Evolutionary conservation across 2,797 vertebrate genomes (phyloP).

Genomic region (Synaphobranchus kaupii): DNA sequence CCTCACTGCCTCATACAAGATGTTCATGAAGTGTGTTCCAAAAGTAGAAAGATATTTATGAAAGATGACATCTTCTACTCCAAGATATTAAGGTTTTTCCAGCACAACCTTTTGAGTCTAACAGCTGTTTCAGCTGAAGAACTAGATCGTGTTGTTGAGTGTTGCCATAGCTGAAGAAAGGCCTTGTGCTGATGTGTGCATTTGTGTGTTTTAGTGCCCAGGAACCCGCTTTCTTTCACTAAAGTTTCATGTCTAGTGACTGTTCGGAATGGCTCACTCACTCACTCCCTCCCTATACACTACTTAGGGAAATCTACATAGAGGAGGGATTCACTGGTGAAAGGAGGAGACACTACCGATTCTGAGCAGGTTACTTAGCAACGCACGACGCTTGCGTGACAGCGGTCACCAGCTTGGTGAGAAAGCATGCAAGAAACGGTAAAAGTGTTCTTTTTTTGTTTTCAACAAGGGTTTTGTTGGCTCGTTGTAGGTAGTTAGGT

Average conservation of each 20-base stretch:
- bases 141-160: background rate
- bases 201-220: background rate
- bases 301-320: no score
- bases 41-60: background rate
- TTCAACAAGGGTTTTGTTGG: no score
- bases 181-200: background rate
- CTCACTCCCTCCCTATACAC: no score
- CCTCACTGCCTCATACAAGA: background rate
- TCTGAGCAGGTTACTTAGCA: no score
- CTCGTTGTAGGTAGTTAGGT: no score
- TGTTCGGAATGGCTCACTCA: no score
- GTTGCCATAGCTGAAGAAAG: background rate
- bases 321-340: no score
- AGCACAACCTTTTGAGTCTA: background rate
- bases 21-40: background rate
- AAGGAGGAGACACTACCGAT: no score
- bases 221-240: background rate
- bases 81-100: background rate
- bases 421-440: no score
- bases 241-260: background rate
- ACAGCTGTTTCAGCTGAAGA: background rate
- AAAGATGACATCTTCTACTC: slow-evolving; percentile 3
- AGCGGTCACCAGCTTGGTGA: no score
- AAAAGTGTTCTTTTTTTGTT: no score
- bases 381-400: no score